phyloP scores from a whole-genome alignment of 2,888 invertebrate genomes.

The Hypena proboscidalis region DNA sequence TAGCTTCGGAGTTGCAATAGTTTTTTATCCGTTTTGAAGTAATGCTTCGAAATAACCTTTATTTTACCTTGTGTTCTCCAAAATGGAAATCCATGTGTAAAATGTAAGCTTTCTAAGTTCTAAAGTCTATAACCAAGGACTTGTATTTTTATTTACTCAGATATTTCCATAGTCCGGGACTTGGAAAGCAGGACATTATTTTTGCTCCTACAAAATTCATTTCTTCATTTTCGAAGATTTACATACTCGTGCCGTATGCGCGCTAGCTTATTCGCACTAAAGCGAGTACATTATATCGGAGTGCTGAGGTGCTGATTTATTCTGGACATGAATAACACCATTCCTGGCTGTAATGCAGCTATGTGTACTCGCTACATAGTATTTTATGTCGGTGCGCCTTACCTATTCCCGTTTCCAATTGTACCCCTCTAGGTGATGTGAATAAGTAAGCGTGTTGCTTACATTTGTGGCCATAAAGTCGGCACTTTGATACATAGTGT shows the following conservation, averaged over 20 bases:
- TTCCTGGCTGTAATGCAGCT: conserved; percentile 51
- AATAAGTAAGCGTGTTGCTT: conserved; percentile 52
- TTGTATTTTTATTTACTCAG: too few species aligned
- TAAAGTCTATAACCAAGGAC: too few species aligned
- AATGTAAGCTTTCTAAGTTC: too few species aligned
- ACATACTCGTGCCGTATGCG: conserved; percentile 16
- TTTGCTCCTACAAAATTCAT: conserved; percentile 61
- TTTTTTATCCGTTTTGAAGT: too few species aligned
- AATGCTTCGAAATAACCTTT: too few species aligned
- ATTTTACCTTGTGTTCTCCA: too few species aligned
- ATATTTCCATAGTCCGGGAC: too few species aligned
- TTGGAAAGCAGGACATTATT: too few species aligned
- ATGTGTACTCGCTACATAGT: conserved; percentile 50
- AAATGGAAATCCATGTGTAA: too few species aligned
- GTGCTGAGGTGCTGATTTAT: conserved; percentile 49
- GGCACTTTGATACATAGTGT: conserved; percentile 37
- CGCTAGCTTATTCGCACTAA: conserved; percentile 19
- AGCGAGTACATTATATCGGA: conserved; percentile 22
- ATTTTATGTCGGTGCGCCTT: conserved; percentile 51
- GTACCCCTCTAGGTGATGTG: conserved; percentile 49
- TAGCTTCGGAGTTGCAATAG: too few species aligned
- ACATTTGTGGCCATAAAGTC: conserved; percentile 33
- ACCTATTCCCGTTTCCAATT: conserved; percentile 53
- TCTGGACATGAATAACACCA: conserved; percentile 57
- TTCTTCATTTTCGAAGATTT: conserved; percentile 55